phyloP scores from a whole-genome alignment of 2,888 invertebrate genomes.

The Alsophila aescularia region DNA sequence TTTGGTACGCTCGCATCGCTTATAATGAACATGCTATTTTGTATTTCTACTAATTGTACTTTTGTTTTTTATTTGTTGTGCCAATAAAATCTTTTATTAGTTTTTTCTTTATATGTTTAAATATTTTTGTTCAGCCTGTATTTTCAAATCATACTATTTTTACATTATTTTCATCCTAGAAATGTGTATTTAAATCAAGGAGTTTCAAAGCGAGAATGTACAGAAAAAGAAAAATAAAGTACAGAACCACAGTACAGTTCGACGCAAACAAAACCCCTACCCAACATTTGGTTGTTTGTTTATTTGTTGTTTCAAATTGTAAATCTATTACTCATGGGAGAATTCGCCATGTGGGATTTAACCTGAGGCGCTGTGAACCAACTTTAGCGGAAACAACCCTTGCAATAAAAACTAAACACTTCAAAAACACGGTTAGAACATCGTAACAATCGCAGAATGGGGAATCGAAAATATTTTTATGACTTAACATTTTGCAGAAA shows the following conservation, averaged over 20 bases:
- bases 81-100: no score
- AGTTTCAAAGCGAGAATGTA: no score
- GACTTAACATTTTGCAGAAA: conserved; percentile 28
- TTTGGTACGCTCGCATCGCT: no score
- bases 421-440: conserved; percentile 11
- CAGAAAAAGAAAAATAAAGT: no score
- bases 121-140: no score
- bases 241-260: conserved; percentile 42
- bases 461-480: conserved; percentile 33
- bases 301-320: conserved; percentile 57
- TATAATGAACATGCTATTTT: no score
- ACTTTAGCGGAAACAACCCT: conserved; percentile 62
- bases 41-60: no score
- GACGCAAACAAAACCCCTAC: background rate
- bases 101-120: no score
- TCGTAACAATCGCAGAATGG: conserved; percentile 1
- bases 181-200: no score
- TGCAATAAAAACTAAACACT: conserved; percentile 29
- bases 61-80: no score
- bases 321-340: conserved; percentile 71
- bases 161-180: no score
- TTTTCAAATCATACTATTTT: no score
- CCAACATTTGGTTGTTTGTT: conserved; percentile 44
- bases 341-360: conserved; percentile 62
- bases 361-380: conserved; percentile 58